Evolutionary conservation across 2,888 invertebrate species (phyloP).

Genomic region (Hyppa rectilinea): DNA sequence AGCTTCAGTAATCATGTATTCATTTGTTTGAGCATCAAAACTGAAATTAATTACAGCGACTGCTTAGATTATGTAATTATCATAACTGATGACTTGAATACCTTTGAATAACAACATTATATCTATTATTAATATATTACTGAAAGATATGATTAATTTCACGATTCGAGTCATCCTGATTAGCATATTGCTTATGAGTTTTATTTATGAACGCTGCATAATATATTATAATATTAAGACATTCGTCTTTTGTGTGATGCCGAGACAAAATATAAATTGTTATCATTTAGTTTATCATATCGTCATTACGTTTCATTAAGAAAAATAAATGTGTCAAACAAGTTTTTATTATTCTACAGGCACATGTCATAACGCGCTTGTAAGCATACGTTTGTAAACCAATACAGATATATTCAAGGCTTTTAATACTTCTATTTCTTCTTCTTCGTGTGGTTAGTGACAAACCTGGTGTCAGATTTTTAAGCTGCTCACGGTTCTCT

Average conservation of each 20-base stretch:
- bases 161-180: too few relatives aligned
- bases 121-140: not conserved
- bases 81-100: slow-evolving; percentile 38
- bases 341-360: not conserved
- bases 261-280: too few relatives aligned
- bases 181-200: too few relatives aligned
- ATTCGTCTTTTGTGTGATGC: not conserved
- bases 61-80: slow-evolving; percentile 20
- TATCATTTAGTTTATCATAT: too few relatives aligned
- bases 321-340: not conserved
- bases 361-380: not conserved
- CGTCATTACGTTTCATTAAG: too few relatives aligned
- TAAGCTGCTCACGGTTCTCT: too few relatives aligned
- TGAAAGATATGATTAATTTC: too few relatives aligned
- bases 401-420: not conserved
- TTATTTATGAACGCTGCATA: not conserved
- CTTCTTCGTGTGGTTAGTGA: too few relatives aligned
- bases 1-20: slow-evolving; percentile 14
- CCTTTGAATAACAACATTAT: not conserved
- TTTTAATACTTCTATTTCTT: too few relatives aligned
- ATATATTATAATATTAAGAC: not conserved
- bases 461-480: too few relatives aligned
- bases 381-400: not conserved
- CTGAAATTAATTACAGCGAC: slow-evolving; percentile 30
- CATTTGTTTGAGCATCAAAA: slow-evolving; percentile 23